Percentiles rank a stretch among this genome's conserved stretches.
Conservation (phyloP, 2,797 vertebrate genomes). For the Sandelia bainsii region DNA sequence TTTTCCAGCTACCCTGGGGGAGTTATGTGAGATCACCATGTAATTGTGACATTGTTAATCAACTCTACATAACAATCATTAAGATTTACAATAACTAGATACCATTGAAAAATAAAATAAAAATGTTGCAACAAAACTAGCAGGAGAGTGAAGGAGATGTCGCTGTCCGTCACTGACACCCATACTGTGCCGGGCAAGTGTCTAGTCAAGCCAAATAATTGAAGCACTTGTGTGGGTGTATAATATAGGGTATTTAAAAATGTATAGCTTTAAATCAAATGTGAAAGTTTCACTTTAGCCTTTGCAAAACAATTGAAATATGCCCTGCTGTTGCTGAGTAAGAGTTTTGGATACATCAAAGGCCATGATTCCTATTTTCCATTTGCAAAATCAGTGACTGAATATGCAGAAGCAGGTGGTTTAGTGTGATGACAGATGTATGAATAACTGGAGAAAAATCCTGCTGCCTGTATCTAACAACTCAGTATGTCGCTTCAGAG, state of each 20-base stretch:
- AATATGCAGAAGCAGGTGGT: slow-evolving; percentile 53
- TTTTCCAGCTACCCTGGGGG: too few relatives aligned
- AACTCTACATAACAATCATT: too few relatives aligned
- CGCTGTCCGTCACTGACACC: too few relatives aligned
- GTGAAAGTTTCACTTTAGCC: not conserved
- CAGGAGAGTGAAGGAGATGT: too few relatives aligned
- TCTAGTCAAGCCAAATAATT: not conserved
- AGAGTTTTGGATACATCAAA: slow-evolving; percentile 1
- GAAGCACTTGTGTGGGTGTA: slow-evolving; percentile 15
- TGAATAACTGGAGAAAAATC: slow-evolving; percentile 18
- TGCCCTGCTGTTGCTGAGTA: not conserved
- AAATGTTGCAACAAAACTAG: too few relatives aligned
- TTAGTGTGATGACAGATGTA: slow-evolving; percentile 38
- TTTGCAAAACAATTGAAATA: slow-evolving; percentile 1
- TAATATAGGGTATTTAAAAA: not conserved
- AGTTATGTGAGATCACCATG: too few relatives aligned
- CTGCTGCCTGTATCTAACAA: slow-evolving; percentile 14
- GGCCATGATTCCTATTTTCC: slow-evolving; percentile 28
- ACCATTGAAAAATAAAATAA: too few relatives aligned
- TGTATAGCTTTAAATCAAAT: not conserved
- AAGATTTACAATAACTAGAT: too few relatives aligned
- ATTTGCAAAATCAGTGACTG: slow-evolving; percentile 23
- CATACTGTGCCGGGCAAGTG: too few relatives aligned
- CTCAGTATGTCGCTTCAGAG: slow-evolving; percentile 37
- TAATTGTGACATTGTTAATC: too few relatives aligned